Evolutionary conservation across 2,113 vertebrate genomes (phyloP).

Genomic region (Podarcis cretensis): DNA sequence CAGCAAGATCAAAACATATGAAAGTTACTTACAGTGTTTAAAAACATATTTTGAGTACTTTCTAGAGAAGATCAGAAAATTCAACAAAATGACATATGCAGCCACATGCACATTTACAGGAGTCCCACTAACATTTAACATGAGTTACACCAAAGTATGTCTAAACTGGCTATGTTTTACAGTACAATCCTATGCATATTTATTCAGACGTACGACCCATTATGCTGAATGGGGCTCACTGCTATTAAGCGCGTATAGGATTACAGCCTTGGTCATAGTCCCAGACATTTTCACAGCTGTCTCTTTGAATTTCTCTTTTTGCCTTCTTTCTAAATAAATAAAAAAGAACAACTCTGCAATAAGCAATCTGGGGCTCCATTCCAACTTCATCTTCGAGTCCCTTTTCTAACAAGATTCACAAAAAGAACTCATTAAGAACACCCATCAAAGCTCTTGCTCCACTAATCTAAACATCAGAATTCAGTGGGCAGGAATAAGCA

Average conservation of each 20-base stretch:
- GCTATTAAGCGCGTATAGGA: not conserved
- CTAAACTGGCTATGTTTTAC: not conserved
- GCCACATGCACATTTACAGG: not conserved
- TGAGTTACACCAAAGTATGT: not conserved
- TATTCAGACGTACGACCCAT: not conserved
- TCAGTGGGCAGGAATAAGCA: too few species aligned
- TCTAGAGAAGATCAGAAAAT: not conserved
- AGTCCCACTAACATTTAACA: not conserved
- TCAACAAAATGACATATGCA: not conserved
- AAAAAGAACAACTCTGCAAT: not conserved
- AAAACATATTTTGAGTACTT: not conserved
- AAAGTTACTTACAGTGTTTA: not conserved
- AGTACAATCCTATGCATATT: not conserved
- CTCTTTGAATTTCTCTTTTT: not conserved
- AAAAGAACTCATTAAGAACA: not conserved
- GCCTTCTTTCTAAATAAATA: not conserved
- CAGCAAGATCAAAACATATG: not conserved
- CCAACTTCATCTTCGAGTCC: not conserved
- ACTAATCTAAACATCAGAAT: too few species aligned
- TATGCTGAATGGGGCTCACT: not conserved
- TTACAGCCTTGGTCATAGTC: not conserved
- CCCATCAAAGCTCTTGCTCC: too few species aligned
- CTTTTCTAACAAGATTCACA: not conserved
- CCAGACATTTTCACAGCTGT: not conserved
- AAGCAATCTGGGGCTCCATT: not conserved